Percentiles rank a stretch among this genome's conserved stretches.
Conservation (phyloP, 2,113 vertebrate genomes). For the Burhinus bistriatus region DNA sequence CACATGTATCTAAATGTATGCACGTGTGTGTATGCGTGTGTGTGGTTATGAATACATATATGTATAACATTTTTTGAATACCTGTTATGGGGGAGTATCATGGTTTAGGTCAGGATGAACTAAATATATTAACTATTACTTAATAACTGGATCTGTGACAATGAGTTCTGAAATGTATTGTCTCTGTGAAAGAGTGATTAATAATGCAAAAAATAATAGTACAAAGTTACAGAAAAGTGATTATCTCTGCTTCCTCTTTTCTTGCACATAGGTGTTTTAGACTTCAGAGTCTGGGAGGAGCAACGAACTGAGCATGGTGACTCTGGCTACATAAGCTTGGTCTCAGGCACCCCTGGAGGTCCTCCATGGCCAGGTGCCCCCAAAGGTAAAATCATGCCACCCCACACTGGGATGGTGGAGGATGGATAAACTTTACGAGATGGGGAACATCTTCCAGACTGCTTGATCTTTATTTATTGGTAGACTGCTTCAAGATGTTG, state of each 20-base stretch:
- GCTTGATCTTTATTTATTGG: not conserved
- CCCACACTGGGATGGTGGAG: not conserved
- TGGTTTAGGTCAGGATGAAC: not conserved
- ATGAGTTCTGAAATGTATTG: not conserved
- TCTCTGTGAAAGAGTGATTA: not conserved
- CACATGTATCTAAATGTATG: not conserved
- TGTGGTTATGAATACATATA: not conserved
- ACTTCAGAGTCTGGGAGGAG: not conserved
- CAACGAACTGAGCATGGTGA: rapidly evolving
- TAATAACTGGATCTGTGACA: not conserved
- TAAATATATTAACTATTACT: not conserved
- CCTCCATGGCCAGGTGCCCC: too few species aligned
- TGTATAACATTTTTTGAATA: not conserved
- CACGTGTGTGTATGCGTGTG: rapidly evolving
- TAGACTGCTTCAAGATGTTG: not conserved
- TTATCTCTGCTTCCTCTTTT: not conserved
- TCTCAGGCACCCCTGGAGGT: not conserved
- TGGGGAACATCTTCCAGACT: not conserved
- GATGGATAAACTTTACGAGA: not conserved
- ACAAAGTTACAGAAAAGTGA: not conserved
- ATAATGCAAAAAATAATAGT: not conserved
- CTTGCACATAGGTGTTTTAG: not conserved
- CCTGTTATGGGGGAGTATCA: rapidly evolving
- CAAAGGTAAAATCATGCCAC: rapidly evolving
- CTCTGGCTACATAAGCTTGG: not conserved